phyloP scores from a whole-genome alignment of 2,888 invertebrate genomes.

The Argyresthia goedartella region DNA sequence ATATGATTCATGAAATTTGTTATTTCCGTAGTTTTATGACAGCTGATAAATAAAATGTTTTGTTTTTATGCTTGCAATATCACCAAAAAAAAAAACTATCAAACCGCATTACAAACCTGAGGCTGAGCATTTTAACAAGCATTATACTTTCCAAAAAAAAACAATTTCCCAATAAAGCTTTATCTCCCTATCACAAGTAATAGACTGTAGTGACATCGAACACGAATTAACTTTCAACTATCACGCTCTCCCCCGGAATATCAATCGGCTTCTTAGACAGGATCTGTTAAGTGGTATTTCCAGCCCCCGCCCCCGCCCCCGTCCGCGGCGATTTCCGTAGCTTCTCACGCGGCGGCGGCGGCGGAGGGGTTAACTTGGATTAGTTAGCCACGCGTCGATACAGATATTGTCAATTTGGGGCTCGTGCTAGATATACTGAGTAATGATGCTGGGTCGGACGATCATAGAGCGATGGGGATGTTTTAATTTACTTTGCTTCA shows the following conservation, averaged over 20 bases:
- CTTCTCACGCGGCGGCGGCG: constrained; percentile 62
- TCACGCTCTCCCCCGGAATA: constrained; percentile 26
- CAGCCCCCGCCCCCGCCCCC: too few species aligned
- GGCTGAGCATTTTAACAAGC: too few species aligned
- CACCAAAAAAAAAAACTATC: too few species aligned
- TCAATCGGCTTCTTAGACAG: constrained; percentile 29
- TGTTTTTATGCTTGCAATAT: too few species aligned
- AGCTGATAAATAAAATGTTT: too few species aligned
- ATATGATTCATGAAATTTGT: too few species aligned
- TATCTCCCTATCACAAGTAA: too few species aligned
- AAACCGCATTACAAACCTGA: too few species aligned
- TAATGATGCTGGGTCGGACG: constrained; percentile 1
- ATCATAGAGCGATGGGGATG: background rate
- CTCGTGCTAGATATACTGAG: background rate
- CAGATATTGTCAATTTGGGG: constrained; percentile 63
- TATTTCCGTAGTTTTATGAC: too few species aligned
- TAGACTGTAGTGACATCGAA: constrained; percentile 56
- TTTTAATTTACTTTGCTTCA: too few species aligned
- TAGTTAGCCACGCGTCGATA: constrained; percentile 57
- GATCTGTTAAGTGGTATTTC: background rate
- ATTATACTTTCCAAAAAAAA: too few species aligned
- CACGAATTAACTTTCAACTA: constrained; percentile 63
- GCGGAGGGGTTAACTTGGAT: constrained; percentile 53
- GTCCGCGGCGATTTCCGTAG: constrained; percentile 49
- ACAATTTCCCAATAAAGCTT: background rate